phyloP scores from a whole-genome alignment of 2,113 vertebrate species.

The Rhabdomys dilectus region DNA sequence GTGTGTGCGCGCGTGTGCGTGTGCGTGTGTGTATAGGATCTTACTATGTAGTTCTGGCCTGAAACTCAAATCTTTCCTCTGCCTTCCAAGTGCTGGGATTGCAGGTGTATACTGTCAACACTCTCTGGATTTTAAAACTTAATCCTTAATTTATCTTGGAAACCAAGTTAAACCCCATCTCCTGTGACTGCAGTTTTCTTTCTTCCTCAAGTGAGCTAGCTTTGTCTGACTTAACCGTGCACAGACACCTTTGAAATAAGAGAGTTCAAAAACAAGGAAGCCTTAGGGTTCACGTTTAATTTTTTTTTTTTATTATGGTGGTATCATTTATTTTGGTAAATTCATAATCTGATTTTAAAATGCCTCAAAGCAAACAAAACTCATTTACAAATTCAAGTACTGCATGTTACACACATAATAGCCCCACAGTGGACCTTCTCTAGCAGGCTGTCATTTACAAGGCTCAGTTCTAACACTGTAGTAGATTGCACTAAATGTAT shows the following conservation, averaged over 20 bases:
- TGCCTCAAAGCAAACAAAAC: constrained; percentile 82
- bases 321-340: constrained; percentile 87
- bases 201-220: background rate
- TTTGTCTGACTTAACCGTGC: background rate
- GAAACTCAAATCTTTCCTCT: background rate
- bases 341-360: constrained; percentile 84
- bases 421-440: constrained; percentile 80
- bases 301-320: constrained; percentile 79
- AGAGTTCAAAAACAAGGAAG: constrained; percentile 59
- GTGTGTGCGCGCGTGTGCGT: too few relatives aligned
- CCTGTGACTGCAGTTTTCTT: background rate
- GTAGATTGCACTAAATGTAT: constrained; percentile 50
- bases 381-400: constrained; percentile 84
- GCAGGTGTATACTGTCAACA: background rate
- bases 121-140: background rate
- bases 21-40: background rate
- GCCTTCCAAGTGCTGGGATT: background rate
- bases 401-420: constrained; percentile 76
- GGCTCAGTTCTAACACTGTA: constrained; percentile 73
- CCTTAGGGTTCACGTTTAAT: constrained; percentile 63
- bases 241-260: background rate
- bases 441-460: constrained; percentile 82
- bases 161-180: constrained; percentile 17
- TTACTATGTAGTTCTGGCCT: background rate
- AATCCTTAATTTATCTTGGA: constrained; percentile 33